phyloP scores from a whole-genome alignment of 2,888 invertebrate genomes.

The Hyposoter didymator region DNA sequence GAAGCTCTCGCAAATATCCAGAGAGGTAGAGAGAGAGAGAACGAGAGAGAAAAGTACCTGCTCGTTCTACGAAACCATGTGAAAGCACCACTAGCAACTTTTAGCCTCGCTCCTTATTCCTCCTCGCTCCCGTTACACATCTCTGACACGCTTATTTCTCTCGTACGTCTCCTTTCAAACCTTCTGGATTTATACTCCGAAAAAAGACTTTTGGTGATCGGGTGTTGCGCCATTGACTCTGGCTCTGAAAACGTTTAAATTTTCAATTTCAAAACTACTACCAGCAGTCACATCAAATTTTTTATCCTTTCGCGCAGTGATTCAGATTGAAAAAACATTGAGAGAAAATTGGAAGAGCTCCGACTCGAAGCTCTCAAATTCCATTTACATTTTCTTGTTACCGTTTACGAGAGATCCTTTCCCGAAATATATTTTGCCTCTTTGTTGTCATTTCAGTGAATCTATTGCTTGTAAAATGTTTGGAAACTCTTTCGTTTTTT shows the following conservation, averaged over 20 bases:
- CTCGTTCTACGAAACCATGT: slow-evolving; percentile 21
- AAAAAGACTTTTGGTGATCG: slow-evolving; percentile 77
- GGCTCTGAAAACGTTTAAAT: slow-evolving; percentile 74
- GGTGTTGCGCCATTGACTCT: slow-evolving; percentile 76
- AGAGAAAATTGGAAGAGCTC: slow-evolving; percentile 18
- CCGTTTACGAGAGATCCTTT: not conserved
- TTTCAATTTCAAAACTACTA: slow-evolving; percentile 52
- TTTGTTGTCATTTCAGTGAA: not conserved
- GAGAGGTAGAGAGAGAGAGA: slow-evolving; percentile 12
- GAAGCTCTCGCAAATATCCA: slow-evolving; percentile 25
- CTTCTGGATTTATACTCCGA: slow-evolving; percentile 73
- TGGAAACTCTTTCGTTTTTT: not conserved
- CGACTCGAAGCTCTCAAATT: not conserved
- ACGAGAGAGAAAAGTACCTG: slow-evolving; percentile 34
- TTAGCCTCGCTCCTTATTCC: not conserved
- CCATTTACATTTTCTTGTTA: not conserved
- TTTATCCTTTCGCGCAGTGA: not conserved
- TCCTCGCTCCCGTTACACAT: not conserved
- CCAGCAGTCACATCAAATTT: not conserved
- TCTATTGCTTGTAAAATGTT: not conserved
- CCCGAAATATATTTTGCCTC: not conserved
- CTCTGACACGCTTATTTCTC: slow-evolving; percentile 55
- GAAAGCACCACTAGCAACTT: slow-evolving; percentile 24
- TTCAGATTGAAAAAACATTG: not conserved
- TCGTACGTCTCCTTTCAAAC: slow-evolving; percentile 66